These are phyloP conservation scores for Lacerta agilis DNA, from an alignment of 2,797 vertebrate species.

Conservation along the genomic window DNA sequence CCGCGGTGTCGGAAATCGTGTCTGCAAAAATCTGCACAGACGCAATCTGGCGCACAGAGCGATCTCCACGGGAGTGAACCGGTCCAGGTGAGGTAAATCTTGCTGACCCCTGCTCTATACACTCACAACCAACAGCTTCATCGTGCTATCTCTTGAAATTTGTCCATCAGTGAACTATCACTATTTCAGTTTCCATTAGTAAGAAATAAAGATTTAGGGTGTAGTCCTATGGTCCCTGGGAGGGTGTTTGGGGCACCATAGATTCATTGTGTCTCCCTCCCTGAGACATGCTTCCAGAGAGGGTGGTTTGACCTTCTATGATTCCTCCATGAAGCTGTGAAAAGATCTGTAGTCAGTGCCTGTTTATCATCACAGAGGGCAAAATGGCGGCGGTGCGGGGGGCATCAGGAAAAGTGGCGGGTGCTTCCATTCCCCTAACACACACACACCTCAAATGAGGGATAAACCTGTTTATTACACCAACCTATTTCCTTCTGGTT, in stretches of 20 bases:
- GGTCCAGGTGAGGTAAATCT: too few relatives aligned
- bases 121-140: neutral
- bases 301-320: neutral
- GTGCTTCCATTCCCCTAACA: too few relatives aligned
- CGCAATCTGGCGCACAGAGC: too few relatives aligned
- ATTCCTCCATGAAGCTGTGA: neutral
- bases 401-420: neutral
- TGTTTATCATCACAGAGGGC: neutral
- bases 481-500: too few relatives aligned
- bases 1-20: too few relatives aligned
- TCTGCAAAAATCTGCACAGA: too few relatives aligned
- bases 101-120: neutral
- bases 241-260: neutral
- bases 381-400: neutral
- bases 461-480: too few relatives aligned
- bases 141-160: conserved; percentile 21
- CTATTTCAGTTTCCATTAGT: neutral
- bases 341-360: neutral
- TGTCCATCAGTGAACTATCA: conserved; percentile 2
- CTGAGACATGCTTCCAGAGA: neutral
- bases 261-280: neutral
- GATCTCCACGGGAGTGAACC: too few relatives aligned
- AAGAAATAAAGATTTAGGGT: neutral
- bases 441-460: too few relatives aligned
- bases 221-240: neutral